These are phyloP conservation scores for Neria commutata DNA, from an alignment of 2,888 invertebrate genomes.

Conservation along the genomic window DNA sequence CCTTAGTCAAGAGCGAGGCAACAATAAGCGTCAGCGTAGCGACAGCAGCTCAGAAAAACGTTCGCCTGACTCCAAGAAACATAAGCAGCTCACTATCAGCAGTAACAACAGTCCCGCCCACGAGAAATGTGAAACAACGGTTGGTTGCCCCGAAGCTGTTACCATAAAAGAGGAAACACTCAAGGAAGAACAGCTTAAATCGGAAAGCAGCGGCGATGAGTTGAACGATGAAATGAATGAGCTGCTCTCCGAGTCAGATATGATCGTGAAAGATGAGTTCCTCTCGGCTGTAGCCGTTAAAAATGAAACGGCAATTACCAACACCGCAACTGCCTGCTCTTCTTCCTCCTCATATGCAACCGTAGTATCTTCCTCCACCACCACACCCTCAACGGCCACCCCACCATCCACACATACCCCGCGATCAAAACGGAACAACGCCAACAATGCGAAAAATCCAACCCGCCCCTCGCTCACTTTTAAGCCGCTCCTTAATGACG, in stretches of 20 bases:
- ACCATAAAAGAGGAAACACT: neutral
- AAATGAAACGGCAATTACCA: neutral
- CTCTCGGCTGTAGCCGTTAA: neutral
- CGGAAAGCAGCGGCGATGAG: slow-evolving; percentile 45
- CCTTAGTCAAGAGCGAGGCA: slow-evolving; percentile 48
- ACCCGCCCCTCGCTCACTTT: slow-evolving; percentile 45
- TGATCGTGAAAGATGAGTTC: slow-evolving; percentile 12
- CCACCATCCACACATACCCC: slow-evolving; percentile 18
- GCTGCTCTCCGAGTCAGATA: slow-evolving; percentile 34
- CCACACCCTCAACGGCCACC: slow-evolving; percentile 2
- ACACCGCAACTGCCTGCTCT: neutral
- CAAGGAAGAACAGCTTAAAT: slow-evolving; percentile 14
- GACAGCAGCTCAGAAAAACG: slow-evolving; percentile 68
- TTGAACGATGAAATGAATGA: slow-evolving; percentile 52
- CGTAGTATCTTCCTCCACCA: neutral
- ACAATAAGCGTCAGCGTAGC: slow-evolving; percentile 64
- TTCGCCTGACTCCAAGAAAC: slow-evolving; percentile 63
- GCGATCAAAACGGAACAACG: slow-evolving; percentile 35
- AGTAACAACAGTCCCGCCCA: slow-evolving; percentile 24
- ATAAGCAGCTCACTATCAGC: slow-evolving; percentile 52
- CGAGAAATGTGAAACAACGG: slow-evolving; percentile 26
- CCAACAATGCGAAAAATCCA: slow-evolving; percentile 31
- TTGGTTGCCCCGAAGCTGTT: neutral
- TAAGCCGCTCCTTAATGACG: slow-evolving; percentile 58
- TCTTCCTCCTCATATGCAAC: neutral